Evolutionary conservation across 2,797 vertebrate genomes (phyloP), one percentile per base, ranked within the genome.

Genomic region (Sebastiscus albofasciatus): DNA sequence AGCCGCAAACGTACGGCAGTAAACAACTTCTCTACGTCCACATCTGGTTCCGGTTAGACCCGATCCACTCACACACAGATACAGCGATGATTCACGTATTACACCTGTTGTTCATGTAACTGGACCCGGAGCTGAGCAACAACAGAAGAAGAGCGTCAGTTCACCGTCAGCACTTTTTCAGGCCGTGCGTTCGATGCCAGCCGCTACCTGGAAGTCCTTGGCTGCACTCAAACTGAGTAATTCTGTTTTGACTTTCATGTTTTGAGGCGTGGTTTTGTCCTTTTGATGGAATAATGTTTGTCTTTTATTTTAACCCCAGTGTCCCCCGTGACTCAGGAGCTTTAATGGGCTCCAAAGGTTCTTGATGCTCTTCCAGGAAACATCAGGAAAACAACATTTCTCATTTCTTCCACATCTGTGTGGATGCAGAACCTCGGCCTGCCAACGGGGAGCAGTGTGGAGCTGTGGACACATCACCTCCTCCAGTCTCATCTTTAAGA

Each of bases 31-130:
- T 91, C 92, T 92, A 89, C 70, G 83, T 64, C 90, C 93, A 87
- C 94, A 96, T 96, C 93, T 96, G 95, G 87, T 92, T 90, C 84
- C 75, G 83, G 82, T 95, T 95, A 95, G 22, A 73, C 59, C 60
- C 94, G 93, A 94, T 75, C 96, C 95, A 92, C 68, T 5, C 24
- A 64, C 66, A 67, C 66, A 58, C 83, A 74, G 39, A 79, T 8
- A 83, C 65, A 31, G 60, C 20, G 42, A 16, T 80, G 72, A 87
- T 29, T 82, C 86, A 88, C 75, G 54, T 11, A 62, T 68, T 42
- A 68, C 89, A 90, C 87, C 84, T 89, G 87, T 72, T 91, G 68
- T 79, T 80, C 26, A 11, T 81, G 75, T 70, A 52, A 67, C 31
- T 68, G 60, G 16, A 24, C 12, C 14, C 61, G 58, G 74, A 79